Evolutionary conservation across 1,140 invertebrate genomes (phyloP).

Genomic region (Brachionus sp.): DNA sequence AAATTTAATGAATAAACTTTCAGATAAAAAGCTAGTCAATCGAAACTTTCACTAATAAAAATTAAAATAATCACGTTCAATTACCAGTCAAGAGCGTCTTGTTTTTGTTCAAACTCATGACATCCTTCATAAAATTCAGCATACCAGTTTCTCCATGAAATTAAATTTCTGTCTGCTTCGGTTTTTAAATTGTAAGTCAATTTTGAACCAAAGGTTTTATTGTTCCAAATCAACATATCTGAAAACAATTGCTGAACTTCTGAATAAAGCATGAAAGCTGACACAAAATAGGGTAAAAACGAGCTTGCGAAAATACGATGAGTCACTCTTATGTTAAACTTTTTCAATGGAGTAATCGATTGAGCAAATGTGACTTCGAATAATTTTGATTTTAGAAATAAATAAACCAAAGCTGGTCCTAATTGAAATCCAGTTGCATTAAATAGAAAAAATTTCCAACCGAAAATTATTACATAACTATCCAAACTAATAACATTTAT

Average conservation of each 20-base stretch:
- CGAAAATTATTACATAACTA: slow-evolving; percentile 27
- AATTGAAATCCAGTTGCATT: slow-evolving; percentile 63
- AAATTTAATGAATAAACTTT: too few relatives aligned
- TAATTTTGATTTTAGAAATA: slow-evolving; percentile 64
- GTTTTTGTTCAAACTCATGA: slow-evolving; percentile 41
- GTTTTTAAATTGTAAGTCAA: slow-evolving; percentile 43
- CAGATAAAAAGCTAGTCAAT: too few relatives aligned
- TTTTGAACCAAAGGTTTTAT: slow-evolving; percentile 40
- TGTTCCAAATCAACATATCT: slow-evolving; percentile 42
- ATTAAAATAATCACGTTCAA: background rate
- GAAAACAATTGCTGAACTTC: slow-evolving; percentile 45
- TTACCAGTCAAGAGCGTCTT: slow-evolving; percentile 31
- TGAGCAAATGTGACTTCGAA: slow-evolving; percentile 69
- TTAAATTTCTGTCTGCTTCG: slow-evolving; percentile 29
- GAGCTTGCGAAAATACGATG: slow-evolving; percentile 69
- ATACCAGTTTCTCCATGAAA: slow-evolving; percentile 45
- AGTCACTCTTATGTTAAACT: slow-evolving; percentile 71
- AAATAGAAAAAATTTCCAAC: slow-evolving; percentile 38
- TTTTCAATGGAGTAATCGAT: slow-evolving; percentile 74
- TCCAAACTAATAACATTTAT: slow-evolving; percentile 43
- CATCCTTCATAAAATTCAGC: slow-evolving; percentile 41
- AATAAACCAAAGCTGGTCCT: slow-evolving; percentile 74
- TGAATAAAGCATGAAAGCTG: slow-evolving; percentile 17
- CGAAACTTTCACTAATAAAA: too few relatives aligned
- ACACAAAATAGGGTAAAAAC: slow-evolving; percentile 27